Evolutionary conservation across 2,797 vertebrate species (phyloP), one percentile per base, ranked within the genome.

Genomic region (Diceros bicornis): DNA sequence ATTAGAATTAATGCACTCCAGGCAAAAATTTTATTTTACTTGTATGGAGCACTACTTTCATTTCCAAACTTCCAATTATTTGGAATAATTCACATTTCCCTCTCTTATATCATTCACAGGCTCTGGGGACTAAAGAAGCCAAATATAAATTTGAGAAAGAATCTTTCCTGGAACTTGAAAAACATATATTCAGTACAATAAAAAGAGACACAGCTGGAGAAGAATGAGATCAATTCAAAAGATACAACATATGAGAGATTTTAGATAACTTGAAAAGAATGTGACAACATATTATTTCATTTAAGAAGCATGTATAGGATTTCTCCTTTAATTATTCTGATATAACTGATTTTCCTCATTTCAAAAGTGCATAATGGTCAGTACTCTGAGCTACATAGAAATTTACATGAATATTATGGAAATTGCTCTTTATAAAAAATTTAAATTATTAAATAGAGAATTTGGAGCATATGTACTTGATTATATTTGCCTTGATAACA

Each of bases 131-230:
- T 82, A 78, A 85, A 85, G 34, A 32, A 91, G 83, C 61, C 87
- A 97, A 97, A 93, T 50, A 94, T 78, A 96, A 89, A 94, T 64
- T 78, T 92, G 34, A 93, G 50, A 74, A 97, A 95, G 21, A 85
- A 61, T 77, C 55, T 95, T 95, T 95, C 52, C 83, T 93, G 64
- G 66, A 95, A 95, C 25, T 88, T 71, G 18, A 93, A 85, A 88
- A 81, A 44, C 62, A 52, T 72, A 62, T n/a, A 89, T 71, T 89
- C 18, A 64, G 2, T 78, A 68, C 23, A 89, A 93, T 52, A 89
- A 62, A 75, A 84, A 86, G 29, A 91, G 64, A 62, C 27, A 52
- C 21, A 78, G n/a, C 17, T 79, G 50, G 59, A 77, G 84, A 96
- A 72, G 25, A 96, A 95, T 41, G 50, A 94, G 25, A 85, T 87